Conservation (phyloP, 92 coral and sea anemone species). For the Nematostella vectensis region DNA sequence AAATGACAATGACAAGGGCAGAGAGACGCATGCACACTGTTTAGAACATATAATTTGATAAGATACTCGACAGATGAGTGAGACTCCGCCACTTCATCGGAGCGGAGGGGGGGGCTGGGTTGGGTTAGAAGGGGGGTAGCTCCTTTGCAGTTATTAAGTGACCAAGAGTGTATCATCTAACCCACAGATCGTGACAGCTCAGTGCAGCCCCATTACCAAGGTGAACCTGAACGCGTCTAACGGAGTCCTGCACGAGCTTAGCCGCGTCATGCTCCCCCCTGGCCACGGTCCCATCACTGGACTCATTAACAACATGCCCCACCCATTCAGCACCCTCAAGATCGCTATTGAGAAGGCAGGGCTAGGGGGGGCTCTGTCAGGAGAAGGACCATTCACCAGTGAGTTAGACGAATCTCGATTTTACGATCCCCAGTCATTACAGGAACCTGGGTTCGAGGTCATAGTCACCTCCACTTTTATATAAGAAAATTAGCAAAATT, state of each 20-base stretch:
- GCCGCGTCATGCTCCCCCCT: constrained; percentile 15
- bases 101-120: too few species aligned
- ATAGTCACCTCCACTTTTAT: background rate
- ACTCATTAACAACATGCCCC: background rate
- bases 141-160: too few species aligned
- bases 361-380: constrained; percentile 8
- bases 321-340: constrained; percentile 6
- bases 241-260: constrained; percentile 20
- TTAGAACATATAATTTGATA: too few species aligned
- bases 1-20: too few species aligned
- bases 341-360: constrained; percentile 9
- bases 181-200: constrained; percentile 26
- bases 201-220: constrained; percentile 13
- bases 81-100: too few species aligned
- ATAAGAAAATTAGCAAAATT: background rate
- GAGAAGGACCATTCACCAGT: constrained; percentile 27
- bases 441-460: too few species aligned
- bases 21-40: too few species aligned
- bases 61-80: too few species aligned
- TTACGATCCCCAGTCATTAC: too few species aligned
- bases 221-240: constrained; percentile 24
- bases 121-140: too few species aligned
- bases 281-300: constrained; percentile 5
- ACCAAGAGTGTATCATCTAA: too few species aligned
- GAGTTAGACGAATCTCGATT: background rate